A percentile compares a stretch with the other conserved stretches of the same genome.
These are phyloP conservation scores for Dynastes tityus DNA, from an alignment of 2,888 invertebrate genomes.

Conservation along the genomic window DNA sequence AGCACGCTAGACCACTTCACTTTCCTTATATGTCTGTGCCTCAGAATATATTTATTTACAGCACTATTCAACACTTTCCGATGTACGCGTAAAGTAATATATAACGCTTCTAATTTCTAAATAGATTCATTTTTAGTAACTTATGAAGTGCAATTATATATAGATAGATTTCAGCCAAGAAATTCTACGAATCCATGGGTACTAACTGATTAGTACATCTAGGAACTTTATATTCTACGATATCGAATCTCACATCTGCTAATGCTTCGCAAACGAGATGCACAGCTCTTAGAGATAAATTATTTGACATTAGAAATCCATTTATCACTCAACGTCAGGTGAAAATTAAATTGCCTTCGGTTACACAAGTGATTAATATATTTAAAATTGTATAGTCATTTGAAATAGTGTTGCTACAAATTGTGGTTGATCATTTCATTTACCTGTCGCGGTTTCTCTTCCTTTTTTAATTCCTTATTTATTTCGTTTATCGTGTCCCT, in stretches of 20 bases:
- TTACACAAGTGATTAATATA: conserved; percentile 17
- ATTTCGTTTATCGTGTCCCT: neutral
- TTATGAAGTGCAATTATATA: too few species aligned
- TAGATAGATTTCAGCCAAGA: too few species aligned
- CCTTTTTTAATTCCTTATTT: neutral
- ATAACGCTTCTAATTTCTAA: too few species aligned
- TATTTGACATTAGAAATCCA: conserved; percentile 10
- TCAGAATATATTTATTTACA: too few species aligned
- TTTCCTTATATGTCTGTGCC: too few species aligned
- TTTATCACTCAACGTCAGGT: conserved; percentile 23
- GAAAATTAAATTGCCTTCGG: conserved; percentile 19
- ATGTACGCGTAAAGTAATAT: too few species aligned
- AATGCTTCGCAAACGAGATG: neutral
- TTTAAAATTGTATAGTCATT: conserved; percentile 13
- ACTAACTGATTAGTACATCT: too few species aligned
- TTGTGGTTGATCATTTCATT: neutral
- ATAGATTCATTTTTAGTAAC: too few species aligned
- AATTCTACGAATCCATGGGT: too few species aligned
- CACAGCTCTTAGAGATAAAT: neutral
- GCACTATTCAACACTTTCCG: too few species aligned
- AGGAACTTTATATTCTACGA: neutral
- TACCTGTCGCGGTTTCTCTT: conserved; percentile 1
- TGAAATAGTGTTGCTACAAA: conserved; percentile 9
- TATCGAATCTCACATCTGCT: neutral
- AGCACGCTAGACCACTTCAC: too few species aligned